These are phyloP conservation scores for Octomys mimax DNA, from an alignment of 2,797 vertebrate genomes.

Conservation along the genomic window DNA sequence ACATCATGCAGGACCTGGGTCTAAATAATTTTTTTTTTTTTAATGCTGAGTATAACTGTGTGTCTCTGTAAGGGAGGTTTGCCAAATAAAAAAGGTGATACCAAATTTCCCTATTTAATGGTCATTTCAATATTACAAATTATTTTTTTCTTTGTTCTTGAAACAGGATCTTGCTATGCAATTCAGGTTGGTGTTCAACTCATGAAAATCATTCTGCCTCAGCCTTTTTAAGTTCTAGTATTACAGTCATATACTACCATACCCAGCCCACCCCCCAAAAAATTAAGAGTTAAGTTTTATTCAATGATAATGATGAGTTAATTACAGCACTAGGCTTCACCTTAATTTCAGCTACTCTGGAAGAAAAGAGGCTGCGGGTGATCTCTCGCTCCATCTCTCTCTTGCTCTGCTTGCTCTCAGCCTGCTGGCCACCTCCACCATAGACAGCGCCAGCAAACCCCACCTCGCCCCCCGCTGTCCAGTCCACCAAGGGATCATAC, in stretches of 20 bases:
- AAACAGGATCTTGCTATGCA: neutral
- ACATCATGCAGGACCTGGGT: no score
- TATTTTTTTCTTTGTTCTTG: neutral
- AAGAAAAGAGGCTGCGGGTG: conserved; percentile 99
- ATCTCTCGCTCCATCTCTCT: conserved; percentile 99
- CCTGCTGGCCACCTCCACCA: conserved; percentile 98
- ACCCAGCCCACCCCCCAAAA: neutral
- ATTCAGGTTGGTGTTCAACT: neutral
- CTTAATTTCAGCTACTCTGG: conserved; percentile 99
- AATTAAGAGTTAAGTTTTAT: neutral
- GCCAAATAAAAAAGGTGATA: conserved; percentile 10
- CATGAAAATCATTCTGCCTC: neutral
- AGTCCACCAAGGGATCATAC: conserved; percentile 99
- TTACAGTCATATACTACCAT: neutral
- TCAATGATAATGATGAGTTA: neutral
- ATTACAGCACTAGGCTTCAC: conserved; percentile 85
- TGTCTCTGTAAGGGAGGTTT: neutral
- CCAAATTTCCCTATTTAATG: neutral
- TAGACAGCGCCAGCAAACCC: conserved; percentile 99
- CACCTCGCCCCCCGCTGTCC: conserved; percentile 98
- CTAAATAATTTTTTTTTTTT: no score
- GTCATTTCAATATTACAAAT: neutral
- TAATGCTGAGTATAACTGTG: neutral
- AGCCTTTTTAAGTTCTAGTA: neutral
- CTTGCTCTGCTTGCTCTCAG: conserved; percentile 98